A percentile compares a stretch with the other conserved stretches of the same genome.
Conservation (phyloP, 2,888 invertebrate genomes). For the Drosophila suboccidentalis region DNA sequence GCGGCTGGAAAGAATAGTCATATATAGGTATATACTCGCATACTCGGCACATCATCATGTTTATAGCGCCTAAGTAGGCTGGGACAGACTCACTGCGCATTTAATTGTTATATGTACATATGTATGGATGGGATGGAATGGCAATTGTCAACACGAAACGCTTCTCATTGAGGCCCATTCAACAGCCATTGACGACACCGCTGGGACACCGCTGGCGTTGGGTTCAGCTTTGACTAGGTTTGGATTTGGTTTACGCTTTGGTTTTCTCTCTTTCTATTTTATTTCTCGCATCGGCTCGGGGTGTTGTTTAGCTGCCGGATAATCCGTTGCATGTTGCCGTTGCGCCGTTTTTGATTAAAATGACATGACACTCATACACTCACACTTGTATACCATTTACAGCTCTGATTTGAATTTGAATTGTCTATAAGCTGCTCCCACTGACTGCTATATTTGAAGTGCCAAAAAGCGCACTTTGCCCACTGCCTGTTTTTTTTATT, state of each 20-base stretch:
- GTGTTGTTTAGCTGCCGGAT: conserved; percentile 82
- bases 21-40: neutral
- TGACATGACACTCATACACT: conserved; percentile 53
- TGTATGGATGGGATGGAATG: conserved; percentile 40
- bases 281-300: conserved; percentile 38
- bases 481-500: conserved; percentile 9
- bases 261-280: conserved; percentile 3
- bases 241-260: conserved; percentile 20
- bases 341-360: conserved; percentile 71
- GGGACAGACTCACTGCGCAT: conserved; percentile 67
- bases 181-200: conserved; percentile 61
- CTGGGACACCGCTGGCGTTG: conserved; percentile 33
- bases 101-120: conserved; percentile 64
- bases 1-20: conserved; percentile 45
- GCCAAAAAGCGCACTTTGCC: conserved; percentile 77
- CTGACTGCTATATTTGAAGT: conserved; percentile 69
- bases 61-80: conserved; percentile 70
- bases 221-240: conserved; percentile 23
- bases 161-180: conserved; percentile 50
- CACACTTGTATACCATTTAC: conserved; percentile 13
- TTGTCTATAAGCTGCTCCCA: conserved; percentile 71
- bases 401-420: conserved; percentile 63
- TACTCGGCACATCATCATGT: conserved; percentile 25
- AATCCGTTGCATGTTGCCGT: conserved; percentile 76
- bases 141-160: conserved; percentile 64